These are phyloP conservation scores for Jacana jacana DNA, from an alignment of 2,113 vertebrate genomes.

Conservation along the genomic window DNA sequence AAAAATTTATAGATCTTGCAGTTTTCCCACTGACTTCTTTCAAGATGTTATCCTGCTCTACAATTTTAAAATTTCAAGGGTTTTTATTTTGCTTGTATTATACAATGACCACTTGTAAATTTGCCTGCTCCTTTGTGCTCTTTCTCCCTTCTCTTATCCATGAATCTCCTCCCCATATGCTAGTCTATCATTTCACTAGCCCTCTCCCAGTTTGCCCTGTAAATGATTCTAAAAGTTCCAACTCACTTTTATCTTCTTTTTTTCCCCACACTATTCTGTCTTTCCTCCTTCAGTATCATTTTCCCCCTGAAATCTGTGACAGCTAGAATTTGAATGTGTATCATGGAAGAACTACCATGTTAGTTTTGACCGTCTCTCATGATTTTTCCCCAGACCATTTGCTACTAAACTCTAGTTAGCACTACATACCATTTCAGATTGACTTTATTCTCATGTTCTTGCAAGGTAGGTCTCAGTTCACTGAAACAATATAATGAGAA, in stretches of 20 bases:
- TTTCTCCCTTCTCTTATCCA: neutral
- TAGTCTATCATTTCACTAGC: neutral
- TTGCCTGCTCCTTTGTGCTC: neutral
- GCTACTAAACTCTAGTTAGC: neutral
- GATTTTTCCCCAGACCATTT: neutral
- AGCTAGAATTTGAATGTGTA: neutral
- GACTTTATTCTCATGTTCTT: neutral
- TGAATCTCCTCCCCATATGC: neutral
- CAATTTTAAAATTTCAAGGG: neutral
- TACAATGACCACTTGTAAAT: neutral
- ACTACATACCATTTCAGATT: neutral
- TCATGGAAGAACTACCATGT: rapidly evolving
- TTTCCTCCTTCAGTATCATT: neutral
- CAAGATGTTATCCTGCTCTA: neutral
- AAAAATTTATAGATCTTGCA: neutral
- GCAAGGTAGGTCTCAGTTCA: neutral
- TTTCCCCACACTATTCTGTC: neutral
- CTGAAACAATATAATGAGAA: neutral
- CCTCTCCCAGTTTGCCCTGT: neutral
- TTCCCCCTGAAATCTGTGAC: neutral
- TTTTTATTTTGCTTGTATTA: neutral
- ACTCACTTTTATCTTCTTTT: neutral
- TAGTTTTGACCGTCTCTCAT: neutral
- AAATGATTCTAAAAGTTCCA: neutral
- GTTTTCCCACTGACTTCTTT: neutral